Evolutionary conservation across 2,888 invertebrate species (phyloP), one percentile per base, ranked within the genome.

Genomic region (Yponomeuta sedellus): DNA sequence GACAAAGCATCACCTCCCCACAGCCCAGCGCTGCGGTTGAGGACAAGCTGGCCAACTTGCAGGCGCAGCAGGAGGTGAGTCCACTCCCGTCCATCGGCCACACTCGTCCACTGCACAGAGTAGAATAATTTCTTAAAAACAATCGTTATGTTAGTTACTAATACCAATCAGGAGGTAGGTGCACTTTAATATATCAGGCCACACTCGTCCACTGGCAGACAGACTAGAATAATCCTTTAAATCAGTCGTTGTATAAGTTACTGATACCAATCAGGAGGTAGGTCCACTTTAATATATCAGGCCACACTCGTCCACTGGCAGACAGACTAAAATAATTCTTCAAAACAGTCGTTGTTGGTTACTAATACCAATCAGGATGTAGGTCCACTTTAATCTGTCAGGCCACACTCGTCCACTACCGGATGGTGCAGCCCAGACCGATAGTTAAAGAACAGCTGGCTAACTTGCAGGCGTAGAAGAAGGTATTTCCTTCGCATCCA

Each of bases 1-100:
- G 97, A 0, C 96, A 95, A 80, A 95, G 94, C 58, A 93, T 96
- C 75, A 94, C 95, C 5, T 95, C 95, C 1, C 94, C 94, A 0
- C 92, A 92, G 65, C 86, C 94, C 85, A 65, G 92, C 92, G 66
- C 94, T 88, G 73, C 91, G 0, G 89, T 93, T 0, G 96, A 96
- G 72, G 96, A 96, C 65, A 95, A 95, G 79, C 80, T 95, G 19
- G 92, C 93, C 10, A 92, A 92, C 68, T 81, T 94, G 63, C 95
- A 96, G 79, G 93, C 94, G 58, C 94, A 94, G 69, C 96, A 96
- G 74, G 94, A 96, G 86, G 89, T 93, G 62, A 67, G 64, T 34
- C 39, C 69, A 0, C 78, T 28, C 28, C 34, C 28, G 12, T 34
- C 34, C 34, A 34, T 6, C 34, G 6, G 6, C 34, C 34, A 10